phyloP scores from a whole-genome alignment of 2,888 invertebrate genomes.

The Euspilapteryx auroguttella region DNA sequence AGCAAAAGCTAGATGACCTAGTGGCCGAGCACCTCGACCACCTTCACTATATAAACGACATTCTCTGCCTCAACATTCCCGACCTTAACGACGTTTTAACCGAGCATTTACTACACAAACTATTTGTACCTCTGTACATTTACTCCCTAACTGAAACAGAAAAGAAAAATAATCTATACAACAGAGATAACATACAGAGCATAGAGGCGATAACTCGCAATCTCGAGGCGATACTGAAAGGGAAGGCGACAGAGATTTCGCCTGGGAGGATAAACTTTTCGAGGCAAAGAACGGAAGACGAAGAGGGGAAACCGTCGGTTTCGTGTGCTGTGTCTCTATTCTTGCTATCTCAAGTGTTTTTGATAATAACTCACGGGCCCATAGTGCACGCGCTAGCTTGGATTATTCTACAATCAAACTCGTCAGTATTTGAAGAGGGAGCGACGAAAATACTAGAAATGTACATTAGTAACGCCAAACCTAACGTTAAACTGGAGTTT shows the following conservation, averaged over 20 bases:
- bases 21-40: conserved; percentile 98
- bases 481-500: conserved; percentile 63
- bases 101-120: conserved; percentile 90
- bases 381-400: conserved; percentile 89
- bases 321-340: conserved; percentile 91
- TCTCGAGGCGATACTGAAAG: conserved; percentile 65
- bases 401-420: conserved; percentile 85
- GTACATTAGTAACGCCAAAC: conserved; percentile 60
- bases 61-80: conserved; percentile 87
- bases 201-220: conserved; percentile 67
- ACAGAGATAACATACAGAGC: conserved; percentile 43
- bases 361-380: conserved; percentile 89
- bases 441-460: conserved; percentile 69
- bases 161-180: conserved; percentile 29
- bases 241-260: conserved; percentile 55
- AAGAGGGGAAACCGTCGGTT: conserved; percentile 70
- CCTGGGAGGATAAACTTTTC: conserved; percentile 32
- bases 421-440: conserved; percentile 69
- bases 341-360: conserved; percentile 90
- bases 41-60: conserved; percentile 96
- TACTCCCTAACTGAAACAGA: conserved; percentile 72
- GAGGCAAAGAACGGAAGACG: conserved; percentile 42
- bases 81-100: conserved; percentile 92
- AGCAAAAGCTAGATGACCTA: conserved; percentile 87
- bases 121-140: conserved; percentile 91